Evolutionary conservation across 1,140 invertebrate genomes (phyloP).

Genomic region (Zeugodacus cucurbitae): DNA sequence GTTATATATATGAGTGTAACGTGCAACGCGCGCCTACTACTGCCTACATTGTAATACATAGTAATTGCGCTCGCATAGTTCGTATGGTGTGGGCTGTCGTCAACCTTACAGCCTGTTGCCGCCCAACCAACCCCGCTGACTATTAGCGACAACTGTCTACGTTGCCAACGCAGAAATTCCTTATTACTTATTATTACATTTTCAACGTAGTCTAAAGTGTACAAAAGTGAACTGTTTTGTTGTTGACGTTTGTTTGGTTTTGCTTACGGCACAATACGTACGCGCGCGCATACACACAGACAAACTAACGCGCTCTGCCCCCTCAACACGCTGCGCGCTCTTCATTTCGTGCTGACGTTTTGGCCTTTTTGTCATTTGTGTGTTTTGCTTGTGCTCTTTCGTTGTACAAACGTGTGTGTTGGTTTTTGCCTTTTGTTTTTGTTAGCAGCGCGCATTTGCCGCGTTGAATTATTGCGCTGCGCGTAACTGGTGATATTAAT

Average conservation of each 20-base stretch:
- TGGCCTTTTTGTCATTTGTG: not conserved
- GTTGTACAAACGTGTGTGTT: not conserved
- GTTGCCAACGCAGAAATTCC: constrained; percentile 29
- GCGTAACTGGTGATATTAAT: constrained; percentile 30
- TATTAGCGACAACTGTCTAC: constrained; percentile 20
- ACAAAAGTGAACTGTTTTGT: constrained; percentile 35
- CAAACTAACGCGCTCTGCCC: no score
- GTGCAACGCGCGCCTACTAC: not conserved
- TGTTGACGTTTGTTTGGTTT: constrained; percentile 44
- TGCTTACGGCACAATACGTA: constrained; percentile 38
- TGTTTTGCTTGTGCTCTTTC: constrained; percentile 1
- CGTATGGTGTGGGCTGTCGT: not conserved
- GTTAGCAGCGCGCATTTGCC: not conserved
- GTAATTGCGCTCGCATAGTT: not conserved
- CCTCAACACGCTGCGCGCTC: constrained; percentile 20
- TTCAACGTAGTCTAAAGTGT: constrained; percentile 20
- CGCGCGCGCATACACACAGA: not conserved
- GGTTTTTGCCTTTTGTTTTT: not conserved
- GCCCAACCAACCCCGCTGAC: not conserved
- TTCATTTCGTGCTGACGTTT: not conserved
- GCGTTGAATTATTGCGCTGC: not conserved
- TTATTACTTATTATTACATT: constrained; percentile 24
- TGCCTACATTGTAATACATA: constrained; percentile 17
- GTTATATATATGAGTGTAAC: not conserved
- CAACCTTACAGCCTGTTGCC: not conserved